Evolutionary conservation across 2,113 vertebrate genomes (phyloP).

Genomic region (rabbit (Oryctolagus cuniculus)): DNA sequence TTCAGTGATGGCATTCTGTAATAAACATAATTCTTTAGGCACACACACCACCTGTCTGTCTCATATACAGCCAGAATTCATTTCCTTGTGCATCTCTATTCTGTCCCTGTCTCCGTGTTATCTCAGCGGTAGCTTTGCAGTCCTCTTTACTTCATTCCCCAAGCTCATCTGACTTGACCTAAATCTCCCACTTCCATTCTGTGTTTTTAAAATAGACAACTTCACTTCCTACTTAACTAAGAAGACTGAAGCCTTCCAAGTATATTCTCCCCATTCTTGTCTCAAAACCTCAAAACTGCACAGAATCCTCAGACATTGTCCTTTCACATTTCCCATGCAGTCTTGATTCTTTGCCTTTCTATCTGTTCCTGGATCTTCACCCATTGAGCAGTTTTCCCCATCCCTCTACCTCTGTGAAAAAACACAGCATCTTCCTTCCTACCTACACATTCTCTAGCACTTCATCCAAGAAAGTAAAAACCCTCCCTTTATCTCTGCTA

Average conservation of each 20-base stretch:
- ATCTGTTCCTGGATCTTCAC: conserved; percentile 6
- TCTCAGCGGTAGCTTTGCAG: background rate
- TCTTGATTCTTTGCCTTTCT: conserved; percentile 17
- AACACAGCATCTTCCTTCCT: background rate
- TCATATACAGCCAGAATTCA: background rate
- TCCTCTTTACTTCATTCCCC: background rate
- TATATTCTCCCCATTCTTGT: background rate
- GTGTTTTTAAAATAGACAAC: background rate
- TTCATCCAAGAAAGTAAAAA: background rate
- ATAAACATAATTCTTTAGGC: background rate
- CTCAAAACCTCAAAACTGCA: background rate
- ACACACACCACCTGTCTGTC: background rate
- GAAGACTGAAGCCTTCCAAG: background rate
- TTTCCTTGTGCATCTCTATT: background rate
- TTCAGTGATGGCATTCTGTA: background rate
- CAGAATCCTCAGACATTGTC: conserved; percentile 12
- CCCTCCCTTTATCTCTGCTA: background rate
- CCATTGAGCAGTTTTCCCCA: background rate
- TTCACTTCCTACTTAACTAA: background rate
- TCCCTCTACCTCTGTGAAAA: background rate
- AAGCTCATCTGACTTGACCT: background rate
- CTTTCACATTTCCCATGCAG: background rate
- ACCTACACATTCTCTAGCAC: background rate
- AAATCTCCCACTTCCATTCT: background rate
- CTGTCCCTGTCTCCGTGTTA: background rate